Base-by-base conservation (phyloP, 2,113 vertebrate species). In the Gallinago jamesoni region DNA sequence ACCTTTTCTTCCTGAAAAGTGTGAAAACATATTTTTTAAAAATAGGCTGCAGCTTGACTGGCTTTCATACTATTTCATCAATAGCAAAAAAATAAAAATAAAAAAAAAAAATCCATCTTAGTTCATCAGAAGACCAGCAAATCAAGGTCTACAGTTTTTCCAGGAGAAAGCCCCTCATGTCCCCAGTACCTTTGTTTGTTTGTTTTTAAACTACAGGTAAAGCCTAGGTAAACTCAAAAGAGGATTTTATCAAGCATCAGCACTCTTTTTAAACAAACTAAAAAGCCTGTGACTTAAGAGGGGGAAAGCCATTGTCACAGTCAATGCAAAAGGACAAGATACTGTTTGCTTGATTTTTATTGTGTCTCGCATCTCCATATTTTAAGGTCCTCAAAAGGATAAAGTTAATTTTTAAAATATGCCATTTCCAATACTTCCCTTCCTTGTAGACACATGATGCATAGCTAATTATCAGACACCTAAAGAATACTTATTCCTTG, bases 1-100 rank as follows among this genome's bases (percentile, higher is more conserved):
- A 80, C 39, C 39, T 92, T 84, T 94, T 77, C 68, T 48, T 93
- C 60, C 75, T 86, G 31, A 52, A 88, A 94, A 93, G 78, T 18
- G 50, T 74, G 92, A 86, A 79, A 93, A 69, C 10, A 6, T 60
- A 5, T 63, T 48, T 78, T 75, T 50, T 39, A 14, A 2, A 83
- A 90, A 48, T 19, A 77, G 14, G 52, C 30, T 60, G 33, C 72
- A 92, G 35, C 27, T 75, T 74, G 60, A 81, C 37, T 70, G 33
- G 19, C 48, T 86, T 83, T 39, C 59, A 31, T 43, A 39, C 45
- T 48, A 39, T 72, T 93, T 66, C 55, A 82, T 64, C 69, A 79
- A 72, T 0, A 92, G 59, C 45, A 67, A 87, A 47, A 43, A 43
- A 43, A 43, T 85, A 47, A 94, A 68, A 0, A 20, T 77, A 41